Evolutionary conservation across 2,888 invertebrate genomes (phyloP), one percentile per base, ranked within the genome.

Genomic region (Choristoneura rosaceana): DNA sequence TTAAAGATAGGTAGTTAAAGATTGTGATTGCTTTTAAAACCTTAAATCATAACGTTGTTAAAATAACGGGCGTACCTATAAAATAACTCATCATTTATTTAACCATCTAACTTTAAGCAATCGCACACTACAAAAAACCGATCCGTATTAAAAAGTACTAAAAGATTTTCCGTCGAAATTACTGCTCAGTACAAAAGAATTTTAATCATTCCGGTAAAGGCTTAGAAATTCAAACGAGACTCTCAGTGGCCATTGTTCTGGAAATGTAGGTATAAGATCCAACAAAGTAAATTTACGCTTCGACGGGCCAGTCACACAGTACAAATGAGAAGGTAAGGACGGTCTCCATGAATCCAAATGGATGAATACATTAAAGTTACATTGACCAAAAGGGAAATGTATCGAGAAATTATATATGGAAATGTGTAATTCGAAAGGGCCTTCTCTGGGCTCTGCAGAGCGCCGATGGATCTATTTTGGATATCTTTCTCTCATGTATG

Each of bases 391-490:
- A 66, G 66, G 61, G 58, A 14, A 64, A 70, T 63, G 58, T 43
- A 70, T 70, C 63, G 69, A 52, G 70, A 65, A 65, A 66, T 65
- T 70, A 66, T 70, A 65, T 60, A 70, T 66, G 70, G 65, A 61
- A 70, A 70, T 70, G 15, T 17, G 14, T 41, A 33, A 47, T 64
- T 64, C 50, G 9, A 43, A 47, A 33, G n/a, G 47, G 63, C 34
- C 58, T 61, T 45, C 25, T 34, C 33, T 45, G 9, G 45, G 33
- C 3, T 15, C 5, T 43, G 43, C 43, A 4, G 25, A 45, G 43
- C 3, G 14, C 33, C 14, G 38, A 38, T 5, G 38, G 38, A 38
- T 38, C 4, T 38, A 5, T 38, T 38, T 38, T 38, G 7, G 38
- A 38, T 3, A 7, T 38, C 7, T 38, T 38, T 38, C 38, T 7